phyloP scores from a whole-genome alignment of 2,113 vertebrate species.

The Climacteris rufus region DNA sequence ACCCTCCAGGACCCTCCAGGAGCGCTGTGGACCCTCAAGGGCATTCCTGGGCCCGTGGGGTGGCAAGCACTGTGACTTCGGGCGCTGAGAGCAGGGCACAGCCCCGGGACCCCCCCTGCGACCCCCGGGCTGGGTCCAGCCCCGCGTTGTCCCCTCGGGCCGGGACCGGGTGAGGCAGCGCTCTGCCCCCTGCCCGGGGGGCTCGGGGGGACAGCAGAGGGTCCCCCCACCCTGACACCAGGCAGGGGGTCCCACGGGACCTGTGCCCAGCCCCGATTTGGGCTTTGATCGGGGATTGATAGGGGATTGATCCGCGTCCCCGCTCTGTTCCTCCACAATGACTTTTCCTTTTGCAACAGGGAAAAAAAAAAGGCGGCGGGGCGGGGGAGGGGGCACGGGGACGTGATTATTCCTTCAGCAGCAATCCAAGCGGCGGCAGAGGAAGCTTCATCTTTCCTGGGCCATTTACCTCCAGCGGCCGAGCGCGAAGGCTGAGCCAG shows the following conservation, averaged over 20 bases:
- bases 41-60: fast-evolving
- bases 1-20: not conserved
- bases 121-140: not conserved
- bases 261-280: not conserved
- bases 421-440: slow-evolving; percentile 46
- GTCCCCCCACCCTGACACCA: not conserved
- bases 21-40: not conserved
- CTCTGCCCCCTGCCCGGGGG: fast-evolving
- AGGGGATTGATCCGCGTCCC: not conserved
- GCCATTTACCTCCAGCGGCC: slow-evolving; percentile 53
- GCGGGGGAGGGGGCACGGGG: not conserved
- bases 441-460: slow-evolving; percentile 62
- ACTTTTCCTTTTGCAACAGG: slow-evolving; percentile 54
- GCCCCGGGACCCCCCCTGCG: fast-evolving
- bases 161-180: not conserved
- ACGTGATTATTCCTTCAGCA: slow-evolving; percentile 56
- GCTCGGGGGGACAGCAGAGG: not conserved
- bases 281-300: not conserved
- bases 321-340: slow-evolving; percentile 11
- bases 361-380: not conserved
- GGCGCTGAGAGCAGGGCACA: too few relatives aligned
- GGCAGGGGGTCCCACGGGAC: not conserved
- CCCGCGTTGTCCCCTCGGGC: fast-evolving
- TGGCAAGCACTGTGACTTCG: not conserved
- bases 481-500: slow-evolving; percentile 22